These are phyloP conservation scores for Ivindomyrus marchei DNA, from an alignment of 2,113 vertebrate species.

Conservation along the genomic window DNA sequence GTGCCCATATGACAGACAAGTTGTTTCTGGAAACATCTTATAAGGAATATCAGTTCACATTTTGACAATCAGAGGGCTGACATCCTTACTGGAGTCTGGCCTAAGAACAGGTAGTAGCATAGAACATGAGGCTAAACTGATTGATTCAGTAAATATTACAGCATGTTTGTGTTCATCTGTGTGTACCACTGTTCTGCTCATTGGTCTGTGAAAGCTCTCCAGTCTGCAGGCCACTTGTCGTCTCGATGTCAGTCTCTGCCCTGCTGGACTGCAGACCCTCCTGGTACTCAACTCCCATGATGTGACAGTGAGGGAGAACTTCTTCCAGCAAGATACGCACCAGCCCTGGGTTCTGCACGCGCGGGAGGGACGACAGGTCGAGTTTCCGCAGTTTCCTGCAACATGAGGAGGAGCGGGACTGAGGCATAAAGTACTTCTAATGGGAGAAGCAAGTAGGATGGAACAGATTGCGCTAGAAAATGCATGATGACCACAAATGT, in stretches of 20 bases:
- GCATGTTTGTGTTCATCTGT: background rate
- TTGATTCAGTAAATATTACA: background rate
- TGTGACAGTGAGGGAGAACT: slow-evolving; percentile 69
- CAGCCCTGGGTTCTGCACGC: slow-evolving; percentile 57
- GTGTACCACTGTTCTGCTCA: background rate
- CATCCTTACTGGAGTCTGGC: background rate
- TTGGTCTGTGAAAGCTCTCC: background rate
- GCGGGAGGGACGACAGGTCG: slow-evolving; percentile 65
- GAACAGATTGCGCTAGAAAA: background rate
- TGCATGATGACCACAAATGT: background rate
- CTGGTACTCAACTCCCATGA: slow-evolving; percentile 58
- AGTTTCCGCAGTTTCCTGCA: slow-evolving; percentile 64
- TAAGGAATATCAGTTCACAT: background rate
- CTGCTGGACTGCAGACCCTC: slow-evolving; percentile 31
- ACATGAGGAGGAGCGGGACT: background rate
- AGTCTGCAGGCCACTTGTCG: background rate
- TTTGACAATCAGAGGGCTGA: background rate
- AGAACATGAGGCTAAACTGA: background rate
- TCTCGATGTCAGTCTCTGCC: background rate
- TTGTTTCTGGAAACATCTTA: background rate
- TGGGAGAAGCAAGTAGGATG: background rate
- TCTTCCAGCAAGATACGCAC: slow-evolving; percentile 75
- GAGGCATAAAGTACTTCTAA: background rate
- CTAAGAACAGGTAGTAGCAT: background rate
- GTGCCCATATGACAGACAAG: background rate